These are phyloP conservation scores for Morpho deidamia DNA, from an alignment of 2,888 invertebrate genomes.

Conservation along the genomic window DNA sequence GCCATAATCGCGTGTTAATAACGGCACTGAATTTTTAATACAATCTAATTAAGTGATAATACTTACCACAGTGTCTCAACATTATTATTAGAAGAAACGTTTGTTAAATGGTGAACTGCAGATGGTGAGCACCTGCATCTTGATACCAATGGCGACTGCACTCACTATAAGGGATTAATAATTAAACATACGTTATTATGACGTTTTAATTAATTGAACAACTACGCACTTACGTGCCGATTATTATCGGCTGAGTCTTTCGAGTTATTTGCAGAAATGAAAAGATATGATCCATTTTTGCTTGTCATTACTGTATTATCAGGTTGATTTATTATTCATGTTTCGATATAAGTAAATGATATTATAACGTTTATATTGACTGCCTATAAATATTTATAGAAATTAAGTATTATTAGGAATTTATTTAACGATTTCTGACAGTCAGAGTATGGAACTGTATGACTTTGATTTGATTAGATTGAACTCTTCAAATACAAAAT, in stretches of 20 bases:
- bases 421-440: too few species aligned
- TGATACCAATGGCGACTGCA: slow-evolving; percentile 60
- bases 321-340: not conserved
- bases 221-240: slow-evolving; percentile 28
- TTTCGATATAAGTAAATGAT: slow-evolving; percentile 10
- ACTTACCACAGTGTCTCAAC: slow-evolving; percentile 15
- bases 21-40: not conserved
- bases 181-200: slow-evolving; percentile 50
- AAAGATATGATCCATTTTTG: slow-evolving; percentile 4
- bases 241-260: slow-evolving; percentile 10
- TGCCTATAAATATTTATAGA: not conserved
- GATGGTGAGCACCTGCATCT: slow-evolving; percentile 68
- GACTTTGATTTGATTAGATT: too few species aligned
- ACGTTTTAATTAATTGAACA: slow-evolving; percentile 64
- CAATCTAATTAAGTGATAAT: slow-evolving; percentile 3
- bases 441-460: too few species aligned
- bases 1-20: not conserved
- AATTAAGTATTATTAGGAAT: too few species aligned
- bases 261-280: slow-evolving; percentile 12
- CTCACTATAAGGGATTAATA: slow-evolving; percentile 53
- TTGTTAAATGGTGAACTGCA: slow-evolving; percentile 51
- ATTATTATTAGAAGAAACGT: slow-evolving; percentile 28
- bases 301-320: not conserved
- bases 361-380: slow-evolving; percentile 27
- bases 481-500: too few species aligned